Percentiles rank a stretch among this genome's conserved stretches.
Conservation (phyloP, 2,888 invertebrate species). For the Xanthorhoe designata region DNA sequence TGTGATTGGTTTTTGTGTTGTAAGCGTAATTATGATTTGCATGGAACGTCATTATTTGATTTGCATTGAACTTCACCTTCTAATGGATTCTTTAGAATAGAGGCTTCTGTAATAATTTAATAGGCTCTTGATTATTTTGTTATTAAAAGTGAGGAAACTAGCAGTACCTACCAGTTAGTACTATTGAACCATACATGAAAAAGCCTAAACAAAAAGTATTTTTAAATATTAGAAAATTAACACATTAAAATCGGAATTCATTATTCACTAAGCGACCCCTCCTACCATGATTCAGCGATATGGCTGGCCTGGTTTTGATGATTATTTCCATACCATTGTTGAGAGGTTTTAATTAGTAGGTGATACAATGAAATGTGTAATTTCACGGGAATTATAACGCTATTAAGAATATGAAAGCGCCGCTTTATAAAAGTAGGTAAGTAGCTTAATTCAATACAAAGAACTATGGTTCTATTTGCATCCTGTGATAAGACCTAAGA, state of each 20-base stretch:
- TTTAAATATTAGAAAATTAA: conserved; percentile 26
- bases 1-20: neutral
- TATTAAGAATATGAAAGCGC: conserved; percentile 51
- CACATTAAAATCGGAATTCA: conserved; percentile 31
- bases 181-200: too few relatives aligned
- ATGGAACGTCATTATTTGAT: neutral
- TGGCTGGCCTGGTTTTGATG: conserved; percentile 18
- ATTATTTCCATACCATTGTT: conserved; percentile 62
- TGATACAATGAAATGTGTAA: conserved; percentile 60
- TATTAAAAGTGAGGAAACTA: too few relatives aligned
- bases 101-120: too few relatives aligned
- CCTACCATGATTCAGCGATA: conserved; percentile 33
- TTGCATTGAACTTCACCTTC: too few relatives aligned
- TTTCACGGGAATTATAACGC: conserved; percentile 76
- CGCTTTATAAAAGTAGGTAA: neutral
- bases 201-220: neutral
- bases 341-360: conserved; percentile 65
- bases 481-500: too few relatives aligned
- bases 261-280: conserved; percentile 39
- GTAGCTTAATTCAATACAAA: too few relatives aligned
- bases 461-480: too few relatives aligned
- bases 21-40: too few relatives aligned
- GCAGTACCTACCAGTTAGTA: too few relatives aligned
- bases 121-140: too few relatives aligned
- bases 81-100: too few relatives aligned